A percentile compares a stretch with the other conserved stretches of the same genome.
These are phyloP conservation scores for Gallinago paraguaiae DNA, from an alignment of 2,113 vertebrate genomes.

Conservation along the genomic window DNA sequence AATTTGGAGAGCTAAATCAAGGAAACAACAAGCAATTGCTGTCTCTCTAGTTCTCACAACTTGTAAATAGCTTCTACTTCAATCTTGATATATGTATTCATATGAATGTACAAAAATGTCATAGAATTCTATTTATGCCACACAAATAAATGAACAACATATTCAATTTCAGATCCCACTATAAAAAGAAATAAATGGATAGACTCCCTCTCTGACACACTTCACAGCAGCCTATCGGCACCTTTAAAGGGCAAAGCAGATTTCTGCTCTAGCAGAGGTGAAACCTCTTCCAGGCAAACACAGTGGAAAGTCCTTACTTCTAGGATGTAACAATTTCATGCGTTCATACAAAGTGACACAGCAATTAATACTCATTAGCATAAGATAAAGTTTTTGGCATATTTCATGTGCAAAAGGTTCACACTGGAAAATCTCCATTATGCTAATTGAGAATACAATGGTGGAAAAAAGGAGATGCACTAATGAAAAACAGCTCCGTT, in stretches of 20 bases:
- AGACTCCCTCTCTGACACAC: not conserved
- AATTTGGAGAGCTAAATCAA: not conserved
- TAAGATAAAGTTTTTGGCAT: not conserved
- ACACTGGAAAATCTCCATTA: not conserved
- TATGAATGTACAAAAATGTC: not conserved
- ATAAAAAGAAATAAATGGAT: not conserved
- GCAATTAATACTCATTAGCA: not conserved
- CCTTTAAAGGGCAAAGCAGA: not conserved
- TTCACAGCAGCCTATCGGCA: not conserved
- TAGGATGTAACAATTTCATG: not conserved
- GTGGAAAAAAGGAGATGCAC: not conserved
- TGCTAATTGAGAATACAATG: not conserved
- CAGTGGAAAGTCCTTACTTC: not conserved
- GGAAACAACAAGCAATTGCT: not conserved
- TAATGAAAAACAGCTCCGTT: not conserved
- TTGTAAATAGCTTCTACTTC: not conserved
- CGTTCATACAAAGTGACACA: not conserved
- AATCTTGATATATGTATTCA: not conserved
- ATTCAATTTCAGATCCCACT: not conserved
- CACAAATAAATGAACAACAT: not conserved
- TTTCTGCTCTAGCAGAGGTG: not conserved
- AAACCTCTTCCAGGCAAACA: not conserved
- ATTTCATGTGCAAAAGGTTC: not conserved
- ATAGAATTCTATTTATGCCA: not conserved
- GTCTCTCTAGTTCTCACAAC: not conserved